Evolutionary conservation across 2,797 vertebrate genomes (phyloP), one percentile per base, ranked within the genome.

Genomic region (Avahi laniger): DNA sequence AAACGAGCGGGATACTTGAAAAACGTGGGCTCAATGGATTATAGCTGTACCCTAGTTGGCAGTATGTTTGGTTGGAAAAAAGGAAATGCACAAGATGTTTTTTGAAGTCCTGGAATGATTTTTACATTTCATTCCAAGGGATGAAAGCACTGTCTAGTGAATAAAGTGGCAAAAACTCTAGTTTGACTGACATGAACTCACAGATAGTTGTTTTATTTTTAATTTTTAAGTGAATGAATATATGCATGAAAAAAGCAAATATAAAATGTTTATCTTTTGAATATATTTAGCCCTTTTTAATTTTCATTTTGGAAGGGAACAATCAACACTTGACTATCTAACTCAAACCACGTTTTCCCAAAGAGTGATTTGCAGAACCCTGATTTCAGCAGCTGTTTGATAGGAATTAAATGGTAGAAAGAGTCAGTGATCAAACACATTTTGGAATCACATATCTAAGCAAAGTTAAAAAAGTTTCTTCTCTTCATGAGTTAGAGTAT

Each of bases 381-480:
- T 67, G 7, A 72, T 96, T 88, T 89, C 50, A 70, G 12, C 57
- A 72, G 35, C 46, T 96, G 10, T n/a, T 93, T 96, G 35, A 88
- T 43, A 94, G 57, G 30, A 94, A 81, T 72, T 67, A 41, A 63
- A 81, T 85, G 17, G 80, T 79, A 65, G 48, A 88, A 95, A 70
- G 17, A 80, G 72, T 95, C 17, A 52, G 26, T 20, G 35, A 41
- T 52, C 22, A 76, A 78, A 95, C 13, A 83, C 48, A 50, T 83
- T 80, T 95, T 54, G 41, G 28, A 89, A 91, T 91, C 70, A 79
- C n/a, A 85, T 72, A 94, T n/a, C 61, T 92, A 95, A 96, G 30
- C 46, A 89, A 93, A 82, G 48, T 65, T 93, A 79, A 95, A 24
- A 82, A 86, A 17, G 9, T 73, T 78, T 92, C 67, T 95, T 95